phyloP scores from a whole-genome alignment of 2,797 vertebrate species.

The Silurus lanzhouensis region DNA sequence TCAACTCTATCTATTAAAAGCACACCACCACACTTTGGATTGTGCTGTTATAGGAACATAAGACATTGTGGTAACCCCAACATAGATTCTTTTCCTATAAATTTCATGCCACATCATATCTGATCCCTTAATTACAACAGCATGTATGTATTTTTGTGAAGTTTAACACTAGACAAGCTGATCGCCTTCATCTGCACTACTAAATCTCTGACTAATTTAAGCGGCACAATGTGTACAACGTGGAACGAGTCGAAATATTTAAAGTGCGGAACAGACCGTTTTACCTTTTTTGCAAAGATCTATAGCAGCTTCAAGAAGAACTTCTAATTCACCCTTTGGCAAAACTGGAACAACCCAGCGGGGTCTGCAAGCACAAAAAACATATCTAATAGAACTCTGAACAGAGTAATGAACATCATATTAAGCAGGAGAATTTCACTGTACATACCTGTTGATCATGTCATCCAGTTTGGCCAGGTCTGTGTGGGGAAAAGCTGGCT shows the following conservation, averaged over 20 bases:
- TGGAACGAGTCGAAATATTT: background rate
- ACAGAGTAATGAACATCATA: background rate
- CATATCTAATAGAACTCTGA: background rate
- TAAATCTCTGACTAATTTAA: background rate
- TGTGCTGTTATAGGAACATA: background rate
- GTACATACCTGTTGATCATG: conserved; percentile 98
- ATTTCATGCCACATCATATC: too few species aligned
- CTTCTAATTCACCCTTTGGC: conserved; percentile 99
- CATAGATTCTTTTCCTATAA: background rate
- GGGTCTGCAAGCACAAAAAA: conserved; percentile 76
- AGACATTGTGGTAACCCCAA: background rate
- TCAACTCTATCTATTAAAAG: background rate
- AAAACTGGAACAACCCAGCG: conserved; percentile 99
- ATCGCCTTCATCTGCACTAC: background rate
- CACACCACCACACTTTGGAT: background rate
- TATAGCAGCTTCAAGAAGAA: conserved; percentile 99
- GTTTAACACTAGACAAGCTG: background rate
- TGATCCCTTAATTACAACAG: background rate
- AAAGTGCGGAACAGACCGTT: background rate
- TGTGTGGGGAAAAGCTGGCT: conserved; percentile 98
- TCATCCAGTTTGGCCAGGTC: conserved; percentile 99
- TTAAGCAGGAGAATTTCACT: background rate
- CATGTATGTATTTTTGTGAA: background rate
- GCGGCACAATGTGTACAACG: background rate
- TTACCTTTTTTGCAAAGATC: conserved; percentile 99